Evolutionary conservation across 2,113 vertebrate species (phyloP).

Genomic region (Nothocercus nigrocapillus): DNA sequence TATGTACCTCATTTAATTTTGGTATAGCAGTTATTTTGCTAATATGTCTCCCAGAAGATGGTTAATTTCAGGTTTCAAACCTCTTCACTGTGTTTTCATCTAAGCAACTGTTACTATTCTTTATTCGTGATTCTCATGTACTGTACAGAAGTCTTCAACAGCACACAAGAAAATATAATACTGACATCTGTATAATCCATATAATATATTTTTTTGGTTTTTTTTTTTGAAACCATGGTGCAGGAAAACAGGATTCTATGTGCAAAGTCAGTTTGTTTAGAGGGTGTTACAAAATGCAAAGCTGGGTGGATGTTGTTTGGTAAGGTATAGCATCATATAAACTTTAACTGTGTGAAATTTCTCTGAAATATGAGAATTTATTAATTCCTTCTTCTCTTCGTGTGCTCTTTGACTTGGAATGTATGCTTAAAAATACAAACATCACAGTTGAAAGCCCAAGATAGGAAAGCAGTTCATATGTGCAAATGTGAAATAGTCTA

Average conservation of each 20-base stretch:
- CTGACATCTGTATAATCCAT: neutral
- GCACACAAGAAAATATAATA: too few species aligned
- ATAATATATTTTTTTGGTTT: neutral
- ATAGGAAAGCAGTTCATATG: neutral
- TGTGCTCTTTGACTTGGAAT: neutral
- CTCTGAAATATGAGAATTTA: neutral
- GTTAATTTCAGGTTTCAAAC: neutral
- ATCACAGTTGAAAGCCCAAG: neutral
- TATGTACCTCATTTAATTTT: accelerated
- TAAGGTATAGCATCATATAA: neutral
- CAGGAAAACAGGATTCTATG: neutral
- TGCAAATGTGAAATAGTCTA: neutral
- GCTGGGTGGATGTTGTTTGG: neutral
- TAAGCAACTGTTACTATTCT: neutral
- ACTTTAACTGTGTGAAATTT: neutral
- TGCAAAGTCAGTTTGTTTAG: neutral
- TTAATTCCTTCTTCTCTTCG: neutral
- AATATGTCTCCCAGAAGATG: neutral
- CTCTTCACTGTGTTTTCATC: neutral
- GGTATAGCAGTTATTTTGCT: accelerated
- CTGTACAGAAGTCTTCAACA: too few species aligned
- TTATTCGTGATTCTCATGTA: neutral
- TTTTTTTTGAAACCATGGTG: neutral
- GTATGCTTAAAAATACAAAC: neutral
- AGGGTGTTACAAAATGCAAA: neutral